phyloP scores from a whole-genome alignment of 2,113 vertebrate species.

The Psilopsiagon aymara region DNA sequence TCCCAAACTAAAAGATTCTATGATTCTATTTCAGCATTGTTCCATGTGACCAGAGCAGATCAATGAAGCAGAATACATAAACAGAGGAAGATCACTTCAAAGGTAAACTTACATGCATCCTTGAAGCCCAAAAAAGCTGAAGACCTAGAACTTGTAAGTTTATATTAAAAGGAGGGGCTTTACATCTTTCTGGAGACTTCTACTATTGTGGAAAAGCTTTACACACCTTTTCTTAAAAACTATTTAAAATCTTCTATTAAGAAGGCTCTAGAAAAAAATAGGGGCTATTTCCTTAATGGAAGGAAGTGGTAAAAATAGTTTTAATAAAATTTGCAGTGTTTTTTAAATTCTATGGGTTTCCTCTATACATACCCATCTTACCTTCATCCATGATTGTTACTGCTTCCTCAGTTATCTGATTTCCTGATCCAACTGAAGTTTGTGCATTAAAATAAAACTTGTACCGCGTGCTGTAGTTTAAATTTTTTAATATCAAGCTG shows the following conservation, averaged over 20 bases:
- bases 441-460: constrained; percentile 95
- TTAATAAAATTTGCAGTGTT: not conserved
- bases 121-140: not conserved
- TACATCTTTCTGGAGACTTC: not conserved
- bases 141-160: not conserved
- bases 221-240: not conserved
- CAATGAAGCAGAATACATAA: not conserved
- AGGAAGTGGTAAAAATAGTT: not conserved
- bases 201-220: not conserved
- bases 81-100: not conserved
- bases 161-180: not conserved
- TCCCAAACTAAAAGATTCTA: not conserved
- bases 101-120: not conserved
- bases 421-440: constrained; percentile 87
- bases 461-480: constrained; percentile 95
- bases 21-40: not conserved
- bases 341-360: not conserved
- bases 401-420: constrained; percentile 86
- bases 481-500: constrained; percentile 86
- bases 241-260: not conserved
- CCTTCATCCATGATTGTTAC: constrained; percentile 92
- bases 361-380: constrained; percentile 83
- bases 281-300: not conserved
- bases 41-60: not conserved
- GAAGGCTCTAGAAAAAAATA: not conserved